phyloP scores from a whole-genome alignment of 1,140 invertebrate genomes.

The Drosophila melanica region DNA sequence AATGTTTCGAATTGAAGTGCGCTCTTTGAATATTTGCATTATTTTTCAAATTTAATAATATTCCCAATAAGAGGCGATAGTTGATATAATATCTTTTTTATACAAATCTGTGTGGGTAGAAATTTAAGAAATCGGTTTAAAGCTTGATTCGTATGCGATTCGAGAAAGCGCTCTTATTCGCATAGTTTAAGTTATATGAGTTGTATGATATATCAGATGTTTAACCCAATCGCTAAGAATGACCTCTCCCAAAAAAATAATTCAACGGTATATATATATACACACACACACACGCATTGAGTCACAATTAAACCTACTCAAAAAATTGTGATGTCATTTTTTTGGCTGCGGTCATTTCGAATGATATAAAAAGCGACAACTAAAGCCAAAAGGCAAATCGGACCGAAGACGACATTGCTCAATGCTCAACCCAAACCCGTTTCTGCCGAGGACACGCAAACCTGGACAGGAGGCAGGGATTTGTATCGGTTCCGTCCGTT shows the following conservation, averaged over 20 bases:
- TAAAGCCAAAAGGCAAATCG: conserved; percentile 27
- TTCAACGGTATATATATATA: conserved; percentile 2
- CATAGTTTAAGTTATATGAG: background rate
- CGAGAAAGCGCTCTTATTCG: background rate
- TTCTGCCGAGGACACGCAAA: conserved; percentile 17
- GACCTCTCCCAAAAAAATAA: conserved; percentile 3
- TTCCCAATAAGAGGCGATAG: too few species aligned
- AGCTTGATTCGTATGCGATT: too few species aligned
- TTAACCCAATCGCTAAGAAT: background rate
- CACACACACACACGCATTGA: conserved; percentile 22
- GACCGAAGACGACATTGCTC: conserved; percentile 10
- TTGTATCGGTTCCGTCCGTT: conserved; percentile 25
- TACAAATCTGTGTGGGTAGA: too few species aligned
- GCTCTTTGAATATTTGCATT: background rate
- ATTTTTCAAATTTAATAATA: too few species aligned
- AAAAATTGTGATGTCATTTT: conserved; percentile 71
- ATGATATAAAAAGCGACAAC: conserved; percentile 62
- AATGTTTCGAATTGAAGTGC: background rate
- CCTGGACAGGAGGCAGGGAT: background rate
- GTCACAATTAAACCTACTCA: conserved; percentile 51
- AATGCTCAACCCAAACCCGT: conserved; percentile 35
- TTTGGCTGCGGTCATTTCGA: conserved; percentile 38
- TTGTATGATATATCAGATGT: background rate
- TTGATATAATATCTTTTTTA: too few species aligned
- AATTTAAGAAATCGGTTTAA: too few species aligned